Conservation (phyloP, 2,113 vertebrate genomes). For the Myanophis thanlyinensis region DNA sequence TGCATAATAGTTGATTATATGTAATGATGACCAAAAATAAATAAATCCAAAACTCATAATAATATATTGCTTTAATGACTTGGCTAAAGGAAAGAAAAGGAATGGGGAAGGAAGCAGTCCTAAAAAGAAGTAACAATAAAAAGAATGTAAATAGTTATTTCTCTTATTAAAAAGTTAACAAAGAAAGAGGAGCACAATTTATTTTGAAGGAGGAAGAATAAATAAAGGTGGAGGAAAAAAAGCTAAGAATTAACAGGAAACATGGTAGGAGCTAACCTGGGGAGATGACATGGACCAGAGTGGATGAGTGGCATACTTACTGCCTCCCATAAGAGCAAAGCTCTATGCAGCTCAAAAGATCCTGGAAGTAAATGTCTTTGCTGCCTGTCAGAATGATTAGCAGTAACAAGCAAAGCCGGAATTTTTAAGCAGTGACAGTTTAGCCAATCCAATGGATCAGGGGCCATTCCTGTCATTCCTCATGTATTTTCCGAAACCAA, state of each 20-base stretch:
- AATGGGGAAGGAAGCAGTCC: background rate
- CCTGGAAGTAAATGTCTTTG: constrained; percentile 2
- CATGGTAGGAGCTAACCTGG: background rate
- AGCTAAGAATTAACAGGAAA: background rate
- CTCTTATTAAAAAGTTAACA: constrained; percentile 14
- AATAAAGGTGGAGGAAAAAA: background rate
- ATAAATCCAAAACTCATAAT: background rate
- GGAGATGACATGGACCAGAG: background rate
- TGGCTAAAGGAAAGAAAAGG: background rate
- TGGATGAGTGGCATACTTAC: background rate
- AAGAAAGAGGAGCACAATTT: constrained; percentile 1
- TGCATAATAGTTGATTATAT: too few species aligned
- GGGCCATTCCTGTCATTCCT: background rate
- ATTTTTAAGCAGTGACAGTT: background rate
- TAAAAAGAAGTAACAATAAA: background rate
- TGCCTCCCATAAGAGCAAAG: background rate
- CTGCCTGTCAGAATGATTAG: constrained; percentile 23
- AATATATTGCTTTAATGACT: background rate
- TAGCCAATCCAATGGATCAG: background rate
- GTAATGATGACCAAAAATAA: background rate
- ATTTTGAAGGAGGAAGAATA: background rate
- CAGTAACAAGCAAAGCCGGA: background rate
- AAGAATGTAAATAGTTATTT: background rate
- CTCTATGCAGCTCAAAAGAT: background rate
- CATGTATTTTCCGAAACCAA: background rate